A percentile compares a stretch with the other conserved stretches of the same genome.
Evolutionary conservation across 2,888 invertebrate species (phyloP).

Genomic region (Drosophila eohydei): DNA sequence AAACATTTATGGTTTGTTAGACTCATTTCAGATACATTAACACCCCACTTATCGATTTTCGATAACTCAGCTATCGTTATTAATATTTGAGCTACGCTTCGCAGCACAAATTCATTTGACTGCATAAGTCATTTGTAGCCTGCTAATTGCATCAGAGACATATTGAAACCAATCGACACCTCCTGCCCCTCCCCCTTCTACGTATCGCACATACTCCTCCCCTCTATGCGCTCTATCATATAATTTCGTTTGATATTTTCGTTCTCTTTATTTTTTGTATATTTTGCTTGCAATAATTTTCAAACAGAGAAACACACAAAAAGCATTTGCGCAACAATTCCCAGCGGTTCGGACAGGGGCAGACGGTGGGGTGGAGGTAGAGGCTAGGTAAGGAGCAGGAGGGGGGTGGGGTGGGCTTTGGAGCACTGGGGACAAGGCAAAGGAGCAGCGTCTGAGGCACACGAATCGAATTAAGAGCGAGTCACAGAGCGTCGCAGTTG

Average conservation of each 20-base stretch:
- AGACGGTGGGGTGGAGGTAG: conserved; percentile 14
- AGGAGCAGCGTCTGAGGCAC: conserved; percentile 65
- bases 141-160: conserved; percentile 71
- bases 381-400: conserved; percentile 4
- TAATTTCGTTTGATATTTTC: conserved; percentile 25
- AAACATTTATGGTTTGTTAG: not conserved
- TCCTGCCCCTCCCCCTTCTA: not conserved
- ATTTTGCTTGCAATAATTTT: conserved; percentile 74
- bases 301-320: conserved; percentile 79
- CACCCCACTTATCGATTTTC: conserved; percentile 13
- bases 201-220: not conserved
- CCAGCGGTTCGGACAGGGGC: conserved; percentile 39
- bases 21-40: not conserved
- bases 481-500: conserved; percentile 24
- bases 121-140: conserved; percentile 64
- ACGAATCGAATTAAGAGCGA: conserved; percentile 85
- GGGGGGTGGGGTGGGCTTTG: not conserved
- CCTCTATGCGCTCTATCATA: conserved; percentile 20
- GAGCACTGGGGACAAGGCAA: conserved; percentile 37
- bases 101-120: conserved; percentile 2
- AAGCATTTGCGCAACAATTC: conserved; percentile 79
- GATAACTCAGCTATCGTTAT: conserved; percentile 34
- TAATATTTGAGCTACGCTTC: not conserved
- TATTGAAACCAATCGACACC: conserved; percentile 39
- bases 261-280: conserved; percentile 36